Conservation (phyloP, 2,113 vertebrate genomes). For the Scatophagus argus region DNA sequence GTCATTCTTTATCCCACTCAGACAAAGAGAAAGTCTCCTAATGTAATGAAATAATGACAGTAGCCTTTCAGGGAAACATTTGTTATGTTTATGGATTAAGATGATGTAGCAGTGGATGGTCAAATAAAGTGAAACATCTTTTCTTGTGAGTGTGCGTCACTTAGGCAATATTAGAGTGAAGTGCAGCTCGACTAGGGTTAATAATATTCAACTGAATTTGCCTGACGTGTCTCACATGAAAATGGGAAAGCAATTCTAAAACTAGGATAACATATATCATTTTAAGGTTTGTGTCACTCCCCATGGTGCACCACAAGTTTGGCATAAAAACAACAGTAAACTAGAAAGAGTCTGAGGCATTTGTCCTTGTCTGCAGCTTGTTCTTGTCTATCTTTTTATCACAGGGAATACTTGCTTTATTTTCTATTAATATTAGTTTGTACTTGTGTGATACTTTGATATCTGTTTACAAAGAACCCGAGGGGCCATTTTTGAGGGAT, state of each 20-base stretch:
- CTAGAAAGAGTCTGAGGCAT: background rate
- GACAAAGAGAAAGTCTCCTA: constrained; percentile 25
- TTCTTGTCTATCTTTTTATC: constrained; percentile 10
- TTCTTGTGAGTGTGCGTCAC: too few species aligned
- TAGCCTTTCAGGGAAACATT: constrained; percentile 16
- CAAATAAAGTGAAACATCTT: constrained; percentile 11
- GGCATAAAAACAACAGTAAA: background rate
- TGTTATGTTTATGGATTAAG: constrained; percentile 28
- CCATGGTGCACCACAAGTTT: background rate
- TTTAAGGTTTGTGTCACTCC: background rate
- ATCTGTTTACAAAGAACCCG: constrained; percentile 55
- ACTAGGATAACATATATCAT: too few species aligned
- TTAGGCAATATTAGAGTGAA: background rate
- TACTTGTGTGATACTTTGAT: constrained; percentile 51
- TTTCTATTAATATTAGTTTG: constrained; percentile 49
- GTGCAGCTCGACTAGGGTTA: background rate
- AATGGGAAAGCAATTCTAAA: background rate
- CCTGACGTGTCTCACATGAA: background rate
- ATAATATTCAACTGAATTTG: background rate
- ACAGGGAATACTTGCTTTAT: constrained; percentile 6
- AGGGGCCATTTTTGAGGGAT: constrained; percentile 65
- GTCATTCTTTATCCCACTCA: constrained; percentile 26
- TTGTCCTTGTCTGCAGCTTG: constrained; percentile 13
- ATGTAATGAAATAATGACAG: constrained; percentile 53
- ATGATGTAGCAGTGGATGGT: background rate